Conservation (phyloP, 1,140 invertebrate genomes). For the Alviniconcha marisindica region DNA sequence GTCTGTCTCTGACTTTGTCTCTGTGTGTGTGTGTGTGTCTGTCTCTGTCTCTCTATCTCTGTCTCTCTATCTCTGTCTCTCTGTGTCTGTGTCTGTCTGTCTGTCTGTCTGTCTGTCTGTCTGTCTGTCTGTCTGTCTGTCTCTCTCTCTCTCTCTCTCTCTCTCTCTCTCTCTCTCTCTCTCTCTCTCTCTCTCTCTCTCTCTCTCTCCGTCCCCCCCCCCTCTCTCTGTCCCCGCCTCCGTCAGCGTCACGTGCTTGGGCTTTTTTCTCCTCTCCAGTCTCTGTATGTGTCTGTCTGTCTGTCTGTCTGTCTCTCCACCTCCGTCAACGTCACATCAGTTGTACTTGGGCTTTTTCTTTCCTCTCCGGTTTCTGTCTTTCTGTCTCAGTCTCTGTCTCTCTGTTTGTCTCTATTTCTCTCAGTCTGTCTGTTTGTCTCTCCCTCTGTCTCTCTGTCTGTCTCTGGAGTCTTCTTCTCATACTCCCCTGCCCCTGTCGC, state of each 20-base stretch:
- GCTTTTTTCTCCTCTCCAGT: too few species aligned
- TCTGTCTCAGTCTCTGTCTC: neutral
- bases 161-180: neutral
- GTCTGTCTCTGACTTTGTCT: too few species aligned
- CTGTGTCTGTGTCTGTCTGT: neutral
- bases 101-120: neutral
- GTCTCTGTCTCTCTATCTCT: neutral
- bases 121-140: neutral
- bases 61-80: neutral
- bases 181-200: neutral
- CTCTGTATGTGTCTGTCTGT: too few species aligned
- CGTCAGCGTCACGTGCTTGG: too few species aligned
- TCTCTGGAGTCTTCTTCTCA: too few species aligned
- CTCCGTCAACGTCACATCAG: constrained; percentile 1
- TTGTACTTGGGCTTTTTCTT: neutral
- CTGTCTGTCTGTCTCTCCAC: too few species aligned
- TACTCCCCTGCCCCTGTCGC: too few species aligned
- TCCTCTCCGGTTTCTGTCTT: neutral
- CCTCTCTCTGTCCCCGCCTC: too few species aligned
- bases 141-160: neutral
- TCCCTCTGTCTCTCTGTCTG: too few species aligned
- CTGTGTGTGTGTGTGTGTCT: neutral
- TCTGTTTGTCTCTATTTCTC: neutral
- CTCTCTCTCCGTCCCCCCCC: neutral
- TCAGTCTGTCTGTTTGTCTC: too few species aligned